Evolutionary conservation across 2,888 invertebrate genomes (phyloP).

Genomic region (Dolomedes plantarius): DNA sequence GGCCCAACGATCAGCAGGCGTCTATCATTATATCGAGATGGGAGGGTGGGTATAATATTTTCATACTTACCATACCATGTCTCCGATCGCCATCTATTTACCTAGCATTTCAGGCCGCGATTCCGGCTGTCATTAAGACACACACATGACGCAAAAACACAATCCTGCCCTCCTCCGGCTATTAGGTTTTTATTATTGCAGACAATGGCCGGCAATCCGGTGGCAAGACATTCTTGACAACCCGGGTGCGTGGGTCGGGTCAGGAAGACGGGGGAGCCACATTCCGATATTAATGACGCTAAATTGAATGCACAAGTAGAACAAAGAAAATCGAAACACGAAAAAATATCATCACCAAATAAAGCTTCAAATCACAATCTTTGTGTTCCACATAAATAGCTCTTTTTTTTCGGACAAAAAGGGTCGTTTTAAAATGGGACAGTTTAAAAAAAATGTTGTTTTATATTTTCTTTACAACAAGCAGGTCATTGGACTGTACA

Average conservation of each 20-base stretch:
- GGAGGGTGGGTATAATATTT: constrained; percentile 38
- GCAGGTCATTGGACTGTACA: too few species aligned
- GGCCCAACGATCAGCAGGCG: constrained; percentile 54
- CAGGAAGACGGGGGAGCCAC: neutral
- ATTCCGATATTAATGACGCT: neutral
- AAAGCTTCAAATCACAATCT: too few species aligned
- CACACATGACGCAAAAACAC: neutral
- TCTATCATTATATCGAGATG: constrained; percentile 39
- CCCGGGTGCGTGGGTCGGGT: neutral
- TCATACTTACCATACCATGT: constrained; percentile 30
- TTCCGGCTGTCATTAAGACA: constrained; percentile 49
- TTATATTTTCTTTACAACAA: too few species aligned
- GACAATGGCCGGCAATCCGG: constrained; percentile 59
- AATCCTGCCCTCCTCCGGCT: constrained; percentile 36
- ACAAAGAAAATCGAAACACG: too few species aligned
- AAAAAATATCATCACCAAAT: too few species aligned
- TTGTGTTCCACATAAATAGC: too few species aligned
- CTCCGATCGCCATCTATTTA: constrained; percentile 24
- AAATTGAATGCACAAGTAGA: neutral
- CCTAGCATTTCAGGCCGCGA: constrained; percentile 37
- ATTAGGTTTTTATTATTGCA: constrained; percentile 62
- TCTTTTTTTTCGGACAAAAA: too few species aligned
- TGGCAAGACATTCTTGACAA: constrained; percentile 67
- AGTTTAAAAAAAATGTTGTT: too few species aligned
- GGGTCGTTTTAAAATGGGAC: too few species aligned